phyloP scores from a whole-genome alignment of 2,797 vertebrate species.

The Pyrocephalus nanus region DNA sequence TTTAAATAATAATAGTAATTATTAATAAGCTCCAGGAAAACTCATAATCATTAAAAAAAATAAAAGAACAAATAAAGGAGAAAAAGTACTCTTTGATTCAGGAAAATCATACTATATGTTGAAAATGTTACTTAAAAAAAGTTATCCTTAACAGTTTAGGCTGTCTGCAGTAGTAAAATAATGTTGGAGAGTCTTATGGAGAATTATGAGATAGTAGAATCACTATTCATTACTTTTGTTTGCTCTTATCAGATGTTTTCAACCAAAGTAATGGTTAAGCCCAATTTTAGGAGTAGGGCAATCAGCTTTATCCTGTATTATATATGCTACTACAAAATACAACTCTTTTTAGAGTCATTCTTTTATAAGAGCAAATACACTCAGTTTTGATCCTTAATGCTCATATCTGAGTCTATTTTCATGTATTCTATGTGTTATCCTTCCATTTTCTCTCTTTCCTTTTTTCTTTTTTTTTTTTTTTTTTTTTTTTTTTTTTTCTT shows the following conservation, averaged over 20 bases:
- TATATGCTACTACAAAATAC: background rate
- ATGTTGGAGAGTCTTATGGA: background rate
- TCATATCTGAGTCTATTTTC: background rate
- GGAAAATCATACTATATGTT: background rate
- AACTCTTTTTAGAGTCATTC: background rate
- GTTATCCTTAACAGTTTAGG: background rate
- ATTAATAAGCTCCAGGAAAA: background rate
- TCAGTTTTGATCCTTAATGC: background rate
- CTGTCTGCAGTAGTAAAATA: background rate
- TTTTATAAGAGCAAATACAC: background rate
- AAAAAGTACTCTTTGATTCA: background rate
- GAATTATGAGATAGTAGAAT: background rate
- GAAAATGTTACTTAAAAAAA: background rate
- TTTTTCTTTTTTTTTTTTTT: too few species aligned
- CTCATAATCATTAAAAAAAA: background rate
- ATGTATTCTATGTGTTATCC: background rate
- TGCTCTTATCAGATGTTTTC: background rate
- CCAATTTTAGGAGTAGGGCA: background rate
- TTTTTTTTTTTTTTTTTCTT: too few species aligned
- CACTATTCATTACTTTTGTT: background rate
- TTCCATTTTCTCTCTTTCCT: background rate
- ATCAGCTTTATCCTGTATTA: background rate
- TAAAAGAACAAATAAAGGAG: background rate
- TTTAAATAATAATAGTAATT: slow-evolving; percentile 13
- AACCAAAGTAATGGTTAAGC: background rate